These are phyloP conservation scores for Rhabdomys dilectus DNA, from an alignment of 2,113 vertebrate species.

Conservation along the genomic window DNA sequence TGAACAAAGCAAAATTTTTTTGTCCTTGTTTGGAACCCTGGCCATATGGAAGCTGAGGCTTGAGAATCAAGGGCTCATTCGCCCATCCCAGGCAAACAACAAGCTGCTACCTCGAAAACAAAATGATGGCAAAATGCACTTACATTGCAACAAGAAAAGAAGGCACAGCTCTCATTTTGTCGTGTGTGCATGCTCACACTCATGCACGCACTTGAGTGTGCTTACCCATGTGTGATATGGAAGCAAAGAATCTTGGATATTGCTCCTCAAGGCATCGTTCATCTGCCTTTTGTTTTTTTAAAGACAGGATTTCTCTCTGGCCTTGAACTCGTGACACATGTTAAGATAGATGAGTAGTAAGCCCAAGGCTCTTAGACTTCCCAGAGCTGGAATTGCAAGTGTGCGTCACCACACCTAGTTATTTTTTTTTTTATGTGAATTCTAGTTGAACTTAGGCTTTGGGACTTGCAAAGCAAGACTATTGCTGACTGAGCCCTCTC, in stretches of 20 bases:
- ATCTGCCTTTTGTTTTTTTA: no score
- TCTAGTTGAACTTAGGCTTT: not conserved
- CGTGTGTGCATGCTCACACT: not conserved
- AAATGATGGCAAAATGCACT: not conserved
- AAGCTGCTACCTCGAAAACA: not conserved
- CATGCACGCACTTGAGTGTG: not conserved
- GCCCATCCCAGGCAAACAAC: not conserved
- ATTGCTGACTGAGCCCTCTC: not conserved
- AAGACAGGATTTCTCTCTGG: not conserved
- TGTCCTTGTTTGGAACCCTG: not conserved
- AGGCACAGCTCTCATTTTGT: not conserved
- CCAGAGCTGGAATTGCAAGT: not conserved
- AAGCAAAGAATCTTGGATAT: not conserved
- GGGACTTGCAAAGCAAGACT: not conserved
- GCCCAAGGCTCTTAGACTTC: not conserved
- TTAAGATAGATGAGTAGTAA: not conserved
- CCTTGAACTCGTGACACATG: not conserved
- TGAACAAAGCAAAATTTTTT: not conserved
- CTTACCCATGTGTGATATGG: not conserved
- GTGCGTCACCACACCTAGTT: not conserved
- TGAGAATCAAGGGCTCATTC: not conserved
- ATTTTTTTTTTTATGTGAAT: not conserved
- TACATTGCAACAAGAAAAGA: conserved; percentile 24
- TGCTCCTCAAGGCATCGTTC: not conserved
- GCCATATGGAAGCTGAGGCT: not conserved